Evolutionary conservation across 2,888 invertebrate species (phyloP).

Genomic region (Phengaris alcon): DNA sequence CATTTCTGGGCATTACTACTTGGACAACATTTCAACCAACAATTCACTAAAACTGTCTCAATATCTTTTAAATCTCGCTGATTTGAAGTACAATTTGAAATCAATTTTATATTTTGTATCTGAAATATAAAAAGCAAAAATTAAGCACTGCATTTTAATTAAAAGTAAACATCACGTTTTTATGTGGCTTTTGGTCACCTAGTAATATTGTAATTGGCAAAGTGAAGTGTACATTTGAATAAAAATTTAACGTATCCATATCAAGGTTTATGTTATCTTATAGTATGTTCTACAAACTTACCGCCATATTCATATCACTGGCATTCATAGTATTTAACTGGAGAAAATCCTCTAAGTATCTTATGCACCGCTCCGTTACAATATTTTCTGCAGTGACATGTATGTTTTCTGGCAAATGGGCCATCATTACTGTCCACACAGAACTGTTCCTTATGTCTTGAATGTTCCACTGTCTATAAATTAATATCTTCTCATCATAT

Average conservation of each 20-base stretch:
- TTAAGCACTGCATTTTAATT: too few species aligned
- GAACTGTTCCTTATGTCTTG: conserved; percentile 46
- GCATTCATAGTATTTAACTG: conserved; percentile 1
- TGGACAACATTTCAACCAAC: conserved; percentile 56
- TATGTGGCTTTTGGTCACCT: too few species aligned
- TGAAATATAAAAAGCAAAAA: conserved; percentile 42
- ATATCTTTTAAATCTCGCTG: conserved; percentile 41
- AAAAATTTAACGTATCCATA: too few species aligned
- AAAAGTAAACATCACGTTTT: too few species aligned
- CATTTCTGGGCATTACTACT: conserved; percentile 32
- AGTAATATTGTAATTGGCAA: too few species aligned
- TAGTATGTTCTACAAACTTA: conserved; percentile 27
- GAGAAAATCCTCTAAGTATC: conserved; percentile 33
- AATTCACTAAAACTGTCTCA: conserved; percentile 46
- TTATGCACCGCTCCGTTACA: conserved; percentile 44
- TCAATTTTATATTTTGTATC: conserved; percentile 51
- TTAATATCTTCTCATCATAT: conserved; percentile 49
- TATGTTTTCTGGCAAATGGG: conserved; percentile 48
- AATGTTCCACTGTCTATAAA: conserved; percentile 50
- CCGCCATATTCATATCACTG: conserved; percentile 31
- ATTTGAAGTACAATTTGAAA: conserved; percentile 51
- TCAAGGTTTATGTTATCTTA: too few species aligned
- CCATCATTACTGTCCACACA: conserved; percentile 55
- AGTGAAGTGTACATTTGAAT: too few species aligned
- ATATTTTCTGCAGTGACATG: conserved; percentile 30